phyloP scores from a whole-genome alignment of 1,140 invertebrate species.

The Bombus waltoni region DNA sequence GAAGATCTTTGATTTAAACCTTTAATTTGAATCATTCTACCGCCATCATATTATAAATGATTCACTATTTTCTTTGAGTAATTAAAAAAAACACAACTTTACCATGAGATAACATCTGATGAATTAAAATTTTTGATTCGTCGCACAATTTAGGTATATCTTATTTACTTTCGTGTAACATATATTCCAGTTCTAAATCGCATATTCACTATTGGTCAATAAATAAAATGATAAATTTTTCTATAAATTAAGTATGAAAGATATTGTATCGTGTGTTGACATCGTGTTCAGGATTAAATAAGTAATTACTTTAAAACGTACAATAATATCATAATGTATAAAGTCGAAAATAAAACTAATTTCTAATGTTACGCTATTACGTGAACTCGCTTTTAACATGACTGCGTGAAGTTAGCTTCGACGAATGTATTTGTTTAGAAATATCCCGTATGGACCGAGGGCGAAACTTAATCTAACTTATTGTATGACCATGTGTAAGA shows the following conservation, averaged over 20 bases:
- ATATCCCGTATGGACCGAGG: too few relatives aligned
- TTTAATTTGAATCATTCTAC: slow-evolving; percentile 30
- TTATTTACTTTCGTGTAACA: neutral
- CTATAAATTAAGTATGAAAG: neutral
- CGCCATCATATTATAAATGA: slow-evolving; percentile 15
- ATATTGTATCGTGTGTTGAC: neutral
- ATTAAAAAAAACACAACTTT: slow-evolving; percentile 7
- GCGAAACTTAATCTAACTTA: too few relatives aligned
- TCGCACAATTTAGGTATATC: neutral
- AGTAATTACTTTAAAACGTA: neutral
- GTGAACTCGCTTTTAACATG: too few relatives aligned
- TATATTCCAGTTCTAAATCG: neutral
- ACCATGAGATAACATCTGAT: slow-evolving; percentile 10
- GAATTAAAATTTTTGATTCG: neutral
- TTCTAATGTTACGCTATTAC: too few relatives aligned
- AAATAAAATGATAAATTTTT: neutral
- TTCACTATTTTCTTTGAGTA: slow-evolving; percentile 1
- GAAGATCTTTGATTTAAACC: neutral
- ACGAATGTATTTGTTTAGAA: too few relatives aligned
- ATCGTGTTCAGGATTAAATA: neutral
- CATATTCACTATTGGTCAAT: neutral
- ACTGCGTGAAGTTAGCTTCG: too few relatives aligned
- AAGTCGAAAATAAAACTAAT: neutral
- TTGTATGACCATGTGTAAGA: too few relatives aligned
- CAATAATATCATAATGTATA: neutral